Percentiles rank a stretch among this genome's conserved stretches.
These are phyloP conservation scores for Dermatophagoides farinae DNA, from an alignment of 1,140 invertebrate species.

Conservation along the genomic window DNA sequence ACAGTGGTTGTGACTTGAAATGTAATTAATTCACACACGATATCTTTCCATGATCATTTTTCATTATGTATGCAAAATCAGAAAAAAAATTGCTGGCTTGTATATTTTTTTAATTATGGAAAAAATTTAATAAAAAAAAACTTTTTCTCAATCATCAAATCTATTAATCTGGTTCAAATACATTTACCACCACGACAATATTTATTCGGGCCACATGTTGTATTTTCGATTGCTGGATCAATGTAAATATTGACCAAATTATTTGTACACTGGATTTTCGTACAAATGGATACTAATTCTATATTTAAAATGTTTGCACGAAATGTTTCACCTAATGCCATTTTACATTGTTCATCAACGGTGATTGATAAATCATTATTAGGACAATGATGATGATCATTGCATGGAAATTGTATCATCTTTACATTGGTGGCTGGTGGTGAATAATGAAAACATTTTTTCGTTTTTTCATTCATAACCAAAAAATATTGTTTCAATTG, in stretches of 20 bases:
- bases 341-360: background rate
- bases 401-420: background rate
- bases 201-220: background rate
- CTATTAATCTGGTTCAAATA: background rate
- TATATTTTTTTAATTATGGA: too few species aligned
- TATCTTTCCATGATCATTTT: too few species aligned
- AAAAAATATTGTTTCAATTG: background rate
- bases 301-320: background rate
- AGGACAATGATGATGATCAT: background rate
- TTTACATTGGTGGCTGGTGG: too few species aligned
- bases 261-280: background rate
- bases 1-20: too few species aligned
- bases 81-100: too few species aligned
- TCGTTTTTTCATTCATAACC: background rate
- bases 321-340: background rate
- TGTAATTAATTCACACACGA: too few species aligned
- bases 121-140: too few species aligned
- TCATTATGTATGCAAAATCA: too few species aligned
- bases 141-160: too few species aligned
- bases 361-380: background rate
- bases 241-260: background rate
- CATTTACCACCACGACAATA: slow-evolving; percentile 1
- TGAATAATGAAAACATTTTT: background rate
- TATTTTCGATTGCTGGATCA: background rate
- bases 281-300: background rate